These are phyloP conservation scores for Pedionomus torquatus DNA, from an alignment of 2,113 vertebrate species.

Conservation along the genomic window DNA sequence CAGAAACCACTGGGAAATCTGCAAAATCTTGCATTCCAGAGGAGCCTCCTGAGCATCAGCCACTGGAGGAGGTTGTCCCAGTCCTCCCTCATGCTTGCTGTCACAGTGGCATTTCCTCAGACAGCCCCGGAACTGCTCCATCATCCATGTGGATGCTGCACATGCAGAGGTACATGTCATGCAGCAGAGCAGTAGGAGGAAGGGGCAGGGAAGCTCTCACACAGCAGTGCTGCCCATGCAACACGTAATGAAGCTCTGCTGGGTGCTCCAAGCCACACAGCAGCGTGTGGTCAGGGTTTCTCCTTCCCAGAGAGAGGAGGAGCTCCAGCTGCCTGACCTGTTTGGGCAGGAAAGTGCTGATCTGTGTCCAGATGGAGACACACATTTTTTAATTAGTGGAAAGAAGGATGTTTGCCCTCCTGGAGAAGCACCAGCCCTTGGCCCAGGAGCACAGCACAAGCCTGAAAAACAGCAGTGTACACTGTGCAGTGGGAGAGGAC, in stretches of 20 bases:
- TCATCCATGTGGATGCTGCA: neutral
- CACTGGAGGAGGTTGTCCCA: accelerated
- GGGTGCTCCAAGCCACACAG: no score
- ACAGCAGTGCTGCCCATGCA: no score
- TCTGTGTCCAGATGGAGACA: no score
- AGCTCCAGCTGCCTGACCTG: neutral
- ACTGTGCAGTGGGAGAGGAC: neutral
- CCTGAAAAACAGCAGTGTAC: no score
- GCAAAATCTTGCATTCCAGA: neutral
- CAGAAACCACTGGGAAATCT: neutral
- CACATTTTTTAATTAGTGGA: neutral
- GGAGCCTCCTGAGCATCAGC: neutral
- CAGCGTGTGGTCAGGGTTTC: neutral
- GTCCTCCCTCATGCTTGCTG: neutral
- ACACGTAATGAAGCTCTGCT: neutral
- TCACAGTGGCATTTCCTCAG: neutral
- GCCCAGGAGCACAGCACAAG: neutral
- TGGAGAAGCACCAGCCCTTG: neutral
- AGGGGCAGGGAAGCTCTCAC: neutral
- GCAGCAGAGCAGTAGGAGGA: neutral
- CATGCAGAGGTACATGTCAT: accelerated
- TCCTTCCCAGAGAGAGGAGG: neutral
- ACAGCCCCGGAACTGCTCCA: neutral
- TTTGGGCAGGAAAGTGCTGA: neutral
- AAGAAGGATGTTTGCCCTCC: neutral